phyloP scores from a whole-genome alignment of 2,888 invertebrate species.

The Tenthredo amoena region DNA sequence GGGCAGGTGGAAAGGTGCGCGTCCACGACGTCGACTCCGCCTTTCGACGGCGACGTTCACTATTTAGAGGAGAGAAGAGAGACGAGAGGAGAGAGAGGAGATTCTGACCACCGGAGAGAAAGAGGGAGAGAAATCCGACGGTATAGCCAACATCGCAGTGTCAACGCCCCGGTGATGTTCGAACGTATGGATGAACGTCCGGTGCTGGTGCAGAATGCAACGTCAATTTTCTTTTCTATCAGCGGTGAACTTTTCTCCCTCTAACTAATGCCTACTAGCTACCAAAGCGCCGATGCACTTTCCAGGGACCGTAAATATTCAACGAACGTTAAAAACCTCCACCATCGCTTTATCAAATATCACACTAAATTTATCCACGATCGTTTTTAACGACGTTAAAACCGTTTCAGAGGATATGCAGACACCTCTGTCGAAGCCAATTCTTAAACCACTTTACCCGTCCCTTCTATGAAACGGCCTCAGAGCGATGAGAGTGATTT shows the following conservation, averaged over 20 bases:
- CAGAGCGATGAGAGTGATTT: no score
- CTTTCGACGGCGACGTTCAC: slow-evolving; percentile 60
- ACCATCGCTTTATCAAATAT: slow-evolving; percentile 3
- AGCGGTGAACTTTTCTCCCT: neutral
- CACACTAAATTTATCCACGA: neutral
- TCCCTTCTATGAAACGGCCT: no score
- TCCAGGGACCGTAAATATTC: slow-evolving; percentile 25
- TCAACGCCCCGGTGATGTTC: slow-evolving; percentile 47
- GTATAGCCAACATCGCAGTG: slow-evolving; percentile 29
- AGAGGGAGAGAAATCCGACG: neutral
- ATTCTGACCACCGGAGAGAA: slow-evolving; percentile 32
- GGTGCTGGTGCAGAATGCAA: neutral
- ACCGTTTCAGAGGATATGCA: neutral
- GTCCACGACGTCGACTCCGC: slow-evolving; percentile 61
- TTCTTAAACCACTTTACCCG: neutral
- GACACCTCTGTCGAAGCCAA: neutral
- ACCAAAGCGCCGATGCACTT: neutral
- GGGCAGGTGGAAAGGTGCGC: slow-evolving; percentile 77
- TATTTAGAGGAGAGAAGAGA: slow-evolving; percentile 53
- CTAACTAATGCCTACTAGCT: neutral
- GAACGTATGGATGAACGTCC: slow-evolving; percentile 27
- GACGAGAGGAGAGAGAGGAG: neutral
- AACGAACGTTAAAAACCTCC: neutral
- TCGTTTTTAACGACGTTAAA: slow-evolving; percentile 4
- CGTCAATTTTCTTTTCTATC: slow-evolving; percentile 6